phyloP scores from a whole-genome alignment of 2,113 vertebrate genomes.

The Lasiurus borealis region DNA sequence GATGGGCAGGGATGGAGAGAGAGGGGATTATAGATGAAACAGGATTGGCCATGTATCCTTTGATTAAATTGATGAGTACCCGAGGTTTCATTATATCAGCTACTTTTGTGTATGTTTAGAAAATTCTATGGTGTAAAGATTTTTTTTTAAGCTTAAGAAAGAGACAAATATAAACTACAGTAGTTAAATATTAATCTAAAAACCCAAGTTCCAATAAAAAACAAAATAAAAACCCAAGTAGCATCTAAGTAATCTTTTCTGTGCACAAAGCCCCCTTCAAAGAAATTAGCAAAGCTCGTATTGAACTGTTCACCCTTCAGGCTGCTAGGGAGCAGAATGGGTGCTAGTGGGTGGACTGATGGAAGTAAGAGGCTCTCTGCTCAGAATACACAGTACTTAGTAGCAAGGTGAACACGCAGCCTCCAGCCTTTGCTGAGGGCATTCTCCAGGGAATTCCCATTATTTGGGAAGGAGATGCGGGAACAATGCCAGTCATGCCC shows the following conservation, averaged over 20 bases:
- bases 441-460: neutral
- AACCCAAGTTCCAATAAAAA: too few species aligned
- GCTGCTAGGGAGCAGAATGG: neutral
- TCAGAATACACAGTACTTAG: neutral
- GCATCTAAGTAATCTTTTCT: neutral
- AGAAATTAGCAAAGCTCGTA: neutral
- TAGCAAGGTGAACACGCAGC: neutral
- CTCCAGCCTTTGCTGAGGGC: neutral
- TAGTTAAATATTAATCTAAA: slow-evolving; percentile 1
- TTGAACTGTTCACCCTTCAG: neutral
- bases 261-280: neutral
- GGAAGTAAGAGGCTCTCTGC: neutral
- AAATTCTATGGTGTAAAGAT: neutral
- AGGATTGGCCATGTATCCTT: neutral
- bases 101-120: neutral
- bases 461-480: neutral
- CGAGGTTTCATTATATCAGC: neutral
- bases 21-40: neutral
- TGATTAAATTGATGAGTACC: neutral
- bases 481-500: neutral
- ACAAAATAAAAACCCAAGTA: slow-evolving; percentile 8
- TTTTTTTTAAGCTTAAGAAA: neutral
- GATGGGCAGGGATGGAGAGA: neutral
- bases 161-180: neutral
- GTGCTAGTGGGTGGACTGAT: too few species aligned